Conservation (phyloP, 1,140 invertebrate genomes). For the Lasioglossum albipes region DNA sequence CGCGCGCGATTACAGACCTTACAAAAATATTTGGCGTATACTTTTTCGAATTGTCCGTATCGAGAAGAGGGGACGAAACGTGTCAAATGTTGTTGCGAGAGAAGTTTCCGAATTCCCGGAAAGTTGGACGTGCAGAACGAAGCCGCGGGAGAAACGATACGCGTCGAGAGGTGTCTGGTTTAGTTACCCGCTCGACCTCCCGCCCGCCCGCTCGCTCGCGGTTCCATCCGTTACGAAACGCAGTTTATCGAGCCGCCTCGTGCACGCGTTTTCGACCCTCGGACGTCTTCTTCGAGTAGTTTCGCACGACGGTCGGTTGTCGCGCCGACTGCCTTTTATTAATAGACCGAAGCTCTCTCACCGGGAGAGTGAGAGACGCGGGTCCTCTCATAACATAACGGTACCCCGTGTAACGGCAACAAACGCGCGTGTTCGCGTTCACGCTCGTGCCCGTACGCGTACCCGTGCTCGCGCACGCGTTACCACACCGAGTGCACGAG, state of each 20-base stretch:
- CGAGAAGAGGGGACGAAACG: not conserved
- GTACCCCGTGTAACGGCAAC: conserved; percentile 20
- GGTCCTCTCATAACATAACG: conserved; percentile 33
- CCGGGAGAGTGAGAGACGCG: conserved; percentile 28
- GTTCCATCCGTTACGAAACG: conserved; percentile 50
- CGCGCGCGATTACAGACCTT: no score
- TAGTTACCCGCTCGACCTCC: not conserved
- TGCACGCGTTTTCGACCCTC: not conserved
- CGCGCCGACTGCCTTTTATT: conserved; percentile 61
- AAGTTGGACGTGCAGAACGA: no score
- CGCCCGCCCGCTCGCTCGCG: no score
- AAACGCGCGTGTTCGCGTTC: not conserved
- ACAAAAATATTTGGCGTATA: not conserved
- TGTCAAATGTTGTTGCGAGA: no score
- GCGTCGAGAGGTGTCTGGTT: conserved; percentile 3
- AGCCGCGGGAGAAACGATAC: no score
- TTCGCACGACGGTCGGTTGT: conserved; percentile 23
- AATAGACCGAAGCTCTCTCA: conserved; percentile 63
- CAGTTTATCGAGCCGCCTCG: no score
- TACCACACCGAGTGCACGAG: not conserved
- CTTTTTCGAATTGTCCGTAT: no score
- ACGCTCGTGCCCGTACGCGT: not conserved
- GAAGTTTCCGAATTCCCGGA: no score
- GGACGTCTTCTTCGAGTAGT: conserved; percentile 51
- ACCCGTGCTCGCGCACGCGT: not conserved